Base-by-base conservation (phyloP, 2,888 invertebrate genomes). In the Drosophila sordidapex region DNA sequence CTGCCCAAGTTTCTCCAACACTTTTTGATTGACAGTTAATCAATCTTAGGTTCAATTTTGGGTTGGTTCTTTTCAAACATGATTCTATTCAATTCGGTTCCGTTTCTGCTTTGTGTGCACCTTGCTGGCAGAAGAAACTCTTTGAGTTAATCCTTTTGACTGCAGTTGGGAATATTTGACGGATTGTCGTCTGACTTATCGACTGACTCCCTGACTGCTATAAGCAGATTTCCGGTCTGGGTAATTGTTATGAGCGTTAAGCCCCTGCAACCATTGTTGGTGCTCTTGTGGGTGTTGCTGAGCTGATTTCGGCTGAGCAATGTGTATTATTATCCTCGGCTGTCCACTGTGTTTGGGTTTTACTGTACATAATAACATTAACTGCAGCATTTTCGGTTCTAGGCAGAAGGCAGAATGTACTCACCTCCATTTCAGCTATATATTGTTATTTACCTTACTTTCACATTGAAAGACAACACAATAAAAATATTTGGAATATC, bases 71-170 rank as follows among this genome's bases (percentile, higher is more conserved):
- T 78, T 87, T 89, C 87, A 89, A 82, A 79, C 74, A 83, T 81
- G 76, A 79, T 77, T 71, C 69, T 60, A 83, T 83, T 80, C 83
- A 83, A 57, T 72, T 56, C 46, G 64, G 68, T 86, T 83, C 82
- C 72, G 76, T 67, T 83, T 72, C 73, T 69, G 76, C 76, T 74
- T 74, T 67, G 75, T 65, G 36, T 70, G 68, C 69, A 70, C 60
- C 69, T 69, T 60, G 68, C 58, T 58, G 61, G 33, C 31, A 27
- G 62, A 59, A 29, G 70, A 85, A 79, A 79, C 76, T 75, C 70
- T 83, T 81, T 74, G 62, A 46, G 68, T 60, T 84, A 90, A 90
- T 91, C 87, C 89, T 84, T 89, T 76, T 91, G 84, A 89, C 89
- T 83, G 82, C 73, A 70, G 62, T 40, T 46, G 25, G 59, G 43